Percentiles rank a stretch among this genome's conserved stretches.
Conservation (phyloP, 1,140 invertebrate genomes). For the Antheraea pernyi region DNA sequence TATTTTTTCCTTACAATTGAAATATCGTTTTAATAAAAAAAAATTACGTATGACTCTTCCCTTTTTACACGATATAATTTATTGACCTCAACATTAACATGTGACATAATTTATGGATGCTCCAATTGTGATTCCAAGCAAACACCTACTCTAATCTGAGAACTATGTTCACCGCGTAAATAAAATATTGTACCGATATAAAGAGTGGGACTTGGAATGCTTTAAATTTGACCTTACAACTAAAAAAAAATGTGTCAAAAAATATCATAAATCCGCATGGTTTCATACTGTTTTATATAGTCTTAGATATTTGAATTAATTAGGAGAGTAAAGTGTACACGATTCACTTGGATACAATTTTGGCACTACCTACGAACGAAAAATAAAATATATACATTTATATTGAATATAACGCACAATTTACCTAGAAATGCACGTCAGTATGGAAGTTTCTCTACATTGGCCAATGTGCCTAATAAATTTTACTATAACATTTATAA, state of each 20-base stretch:
- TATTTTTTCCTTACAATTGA: too few relatives aligned
- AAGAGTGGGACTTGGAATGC: background rate
- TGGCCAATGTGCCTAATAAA: background rate
- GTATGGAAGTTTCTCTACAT: too few relatives aligned
- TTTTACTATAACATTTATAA: background rate
- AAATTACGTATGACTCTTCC: too few relatives aligned
- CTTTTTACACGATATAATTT: too few relatives aligned
- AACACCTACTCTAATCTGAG: background rate
- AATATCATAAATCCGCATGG: background rate
- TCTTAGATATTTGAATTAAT: background rate
- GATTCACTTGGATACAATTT: background rate
- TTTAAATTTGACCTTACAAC: background rate
- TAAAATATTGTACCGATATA: background rate
- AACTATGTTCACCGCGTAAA: background rate
- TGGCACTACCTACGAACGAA: background rate
- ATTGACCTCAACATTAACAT: too few relatives aligned
- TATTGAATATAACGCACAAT: too few relatives aligned
- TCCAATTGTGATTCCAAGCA: background rate
- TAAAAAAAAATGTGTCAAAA: background rate
- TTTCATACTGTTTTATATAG: slow-evolving; percentile 1
- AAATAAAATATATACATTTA: background rate
- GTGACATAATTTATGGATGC: too few relatives aligned
- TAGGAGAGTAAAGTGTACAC: background rate
- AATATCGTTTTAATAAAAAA: too few relatives aligned
- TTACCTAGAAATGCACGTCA: too few relatives aligned